Evolutionary conservation across 2,113 vertebrate species (phyloP).

Genomic region (Dasyurus viverrinus): DNA sequence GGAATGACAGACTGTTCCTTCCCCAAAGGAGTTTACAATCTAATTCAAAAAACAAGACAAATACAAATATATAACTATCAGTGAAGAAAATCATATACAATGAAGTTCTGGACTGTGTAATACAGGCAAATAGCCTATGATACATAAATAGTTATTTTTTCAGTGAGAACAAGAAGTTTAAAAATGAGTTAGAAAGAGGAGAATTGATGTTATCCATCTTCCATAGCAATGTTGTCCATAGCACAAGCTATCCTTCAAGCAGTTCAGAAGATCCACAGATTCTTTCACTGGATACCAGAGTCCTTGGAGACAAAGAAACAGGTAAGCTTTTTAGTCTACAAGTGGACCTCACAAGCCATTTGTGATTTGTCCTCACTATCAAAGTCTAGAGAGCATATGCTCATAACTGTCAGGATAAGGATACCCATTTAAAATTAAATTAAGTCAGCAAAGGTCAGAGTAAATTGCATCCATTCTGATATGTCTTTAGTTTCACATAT

Average conservation of each 20-base stretch:
- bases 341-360: not conserved
- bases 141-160: not conserved
- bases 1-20: not conserved
- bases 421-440: not conserved
- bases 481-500: not conserved
- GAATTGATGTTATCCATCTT: not conserved
- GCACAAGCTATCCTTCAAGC: not conserved
- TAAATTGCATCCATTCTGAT: conserved; percentile 15
- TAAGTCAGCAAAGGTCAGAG: not conserved
- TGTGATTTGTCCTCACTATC: not conserved
- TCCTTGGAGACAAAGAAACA: not conserved
- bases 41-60: not conserved
- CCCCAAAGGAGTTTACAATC: not conserved
- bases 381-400: conserved; percentile 3
- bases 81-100: not conserved
- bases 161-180: not conserved
- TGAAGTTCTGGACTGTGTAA: not conserved
- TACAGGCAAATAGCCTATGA: not conserved
- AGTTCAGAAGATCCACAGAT: not conserved
- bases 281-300: not conserved
- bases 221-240: not conserved
- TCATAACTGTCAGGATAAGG: not conserved
- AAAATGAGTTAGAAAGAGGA: not conserved
- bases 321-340: not conserved
- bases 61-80: not conserved